These are phyloP conservation scores for Ooceraea biroi DNA, from an alignment of 1,140 invertebrate genomes.

Conservation along the genomic window DNA sequence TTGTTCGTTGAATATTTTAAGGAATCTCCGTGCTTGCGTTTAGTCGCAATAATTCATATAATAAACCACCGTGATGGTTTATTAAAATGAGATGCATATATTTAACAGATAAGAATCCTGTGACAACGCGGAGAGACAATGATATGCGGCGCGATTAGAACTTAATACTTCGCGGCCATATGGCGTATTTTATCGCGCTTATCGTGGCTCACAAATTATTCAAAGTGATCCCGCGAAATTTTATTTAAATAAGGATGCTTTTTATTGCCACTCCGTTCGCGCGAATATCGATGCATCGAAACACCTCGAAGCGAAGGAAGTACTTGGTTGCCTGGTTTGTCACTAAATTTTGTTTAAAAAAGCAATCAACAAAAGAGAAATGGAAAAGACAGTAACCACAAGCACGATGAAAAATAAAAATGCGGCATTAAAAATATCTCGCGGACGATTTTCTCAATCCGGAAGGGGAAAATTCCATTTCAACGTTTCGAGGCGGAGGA, in stretches of 20 bases:
- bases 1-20: background rate
- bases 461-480: conserved; percentile 1
- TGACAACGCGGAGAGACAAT: conserved; percentile 13
- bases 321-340: background rate
- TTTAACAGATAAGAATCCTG: conserved; percentile 31
- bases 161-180: conserved; percentile 55
- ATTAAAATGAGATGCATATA: conserved; percentile 22
- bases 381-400: background rate
- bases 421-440: background rate
- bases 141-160: conserved; percentile 45
- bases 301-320: background rate
- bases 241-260: conserved; percentile 47
- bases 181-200: conserved; percentile 38
- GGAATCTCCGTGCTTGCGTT: background rate
- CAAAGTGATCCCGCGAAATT: conserved; percentile 37
- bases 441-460: background rate
- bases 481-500: background rate
- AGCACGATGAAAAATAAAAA: background rate
- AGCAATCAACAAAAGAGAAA: background rate
- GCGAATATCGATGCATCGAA: conserved; percentile 23
- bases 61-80: background rate
- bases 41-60: background rate
- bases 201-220: conserved; percentile 58
- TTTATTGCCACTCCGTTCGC: conserved; percentile 54
- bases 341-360: background rate